Percentiles rank a stretch among this genome's conserved stretches.
Conservation (phyloP, 2,113 vertebrate genomes). For the Australoheros scitulus region DNA sequence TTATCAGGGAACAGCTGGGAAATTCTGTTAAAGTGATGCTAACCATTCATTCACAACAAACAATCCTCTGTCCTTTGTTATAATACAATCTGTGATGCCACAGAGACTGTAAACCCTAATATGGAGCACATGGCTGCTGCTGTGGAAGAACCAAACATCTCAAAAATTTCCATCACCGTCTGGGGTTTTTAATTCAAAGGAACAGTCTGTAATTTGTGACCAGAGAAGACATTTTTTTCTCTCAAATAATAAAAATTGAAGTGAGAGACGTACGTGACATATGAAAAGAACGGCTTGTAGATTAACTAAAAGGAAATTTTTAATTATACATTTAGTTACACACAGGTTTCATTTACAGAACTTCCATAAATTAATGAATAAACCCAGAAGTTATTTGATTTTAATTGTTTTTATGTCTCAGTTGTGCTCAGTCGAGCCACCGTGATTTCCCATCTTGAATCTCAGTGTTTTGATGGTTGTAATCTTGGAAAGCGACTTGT, state of each 20-base stretch:
- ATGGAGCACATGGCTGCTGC: not conserved
- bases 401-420: not conserved
- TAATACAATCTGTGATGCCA: not conserved
- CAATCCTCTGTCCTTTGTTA: slow-evolving; percentile 6
- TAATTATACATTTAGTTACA: accelerated
- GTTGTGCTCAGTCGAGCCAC: not conserved
- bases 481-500: accelerated
- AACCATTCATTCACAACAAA: not conserved
- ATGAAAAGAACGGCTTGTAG: not conserved
- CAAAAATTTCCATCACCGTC: not conserved
- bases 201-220: not conserved
- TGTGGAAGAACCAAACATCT: not conserved
- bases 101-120: not conserved
- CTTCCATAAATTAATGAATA: not conserved
- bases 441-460: not conserved
- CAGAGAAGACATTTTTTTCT: not conserved
- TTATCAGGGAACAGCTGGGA: not conserved
- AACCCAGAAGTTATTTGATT: not conserved
- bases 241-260: not conserved
- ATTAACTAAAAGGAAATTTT: not conserved
- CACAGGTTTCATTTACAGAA: not conserved
- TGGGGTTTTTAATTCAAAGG: not conserved
- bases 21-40: slow-evolving; percentile 9
- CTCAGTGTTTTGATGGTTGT: not conserved
- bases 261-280: not conserved